Conservation (phyloP, 2,113 vertebrate species). For the Choloepus hoffmanni region DNA sequence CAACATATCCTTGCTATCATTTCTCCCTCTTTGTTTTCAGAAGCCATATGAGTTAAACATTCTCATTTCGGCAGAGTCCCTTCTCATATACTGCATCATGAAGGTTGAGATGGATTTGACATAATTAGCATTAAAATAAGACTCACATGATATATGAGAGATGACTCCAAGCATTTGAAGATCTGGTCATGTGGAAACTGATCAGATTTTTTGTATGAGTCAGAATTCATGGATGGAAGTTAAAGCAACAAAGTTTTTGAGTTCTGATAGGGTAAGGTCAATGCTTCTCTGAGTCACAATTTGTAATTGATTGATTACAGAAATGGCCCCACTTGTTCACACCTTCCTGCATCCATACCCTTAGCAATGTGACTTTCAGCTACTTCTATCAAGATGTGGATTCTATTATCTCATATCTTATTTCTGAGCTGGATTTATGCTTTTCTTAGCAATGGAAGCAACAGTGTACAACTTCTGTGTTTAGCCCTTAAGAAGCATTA, state of each 20-base stretch:
- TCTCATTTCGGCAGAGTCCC: neutral
- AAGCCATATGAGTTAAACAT: slow-evolving; percentile 44
- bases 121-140: slow-evolving; percentile 30
- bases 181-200: neutral
- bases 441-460: neutral
- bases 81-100: neutral
- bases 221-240: neutral
- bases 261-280: neutral
- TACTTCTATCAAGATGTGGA: neutral
- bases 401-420: slow-evolving; percentile 37
- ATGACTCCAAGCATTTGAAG: slow-evolving; percentile 36
- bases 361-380: neutral
- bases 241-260: neutral
- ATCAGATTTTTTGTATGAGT: slow-evolving; percentile 3
- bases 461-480: neutral
- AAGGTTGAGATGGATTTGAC: slow-evolving; percentile 32
- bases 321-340: neutral
- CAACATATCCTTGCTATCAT: neutral
- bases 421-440: neutral
- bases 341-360: neutral
- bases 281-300: neutral
- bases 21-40: slow-evolving; percentile 49
- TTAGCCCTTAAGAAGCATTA: neutral
- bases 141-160: neutral
- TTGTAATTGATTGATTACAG: neutral